Conservation (phyloP, 2,113 vertebrate genomes). For the Camelus bactrianus region DNA sequence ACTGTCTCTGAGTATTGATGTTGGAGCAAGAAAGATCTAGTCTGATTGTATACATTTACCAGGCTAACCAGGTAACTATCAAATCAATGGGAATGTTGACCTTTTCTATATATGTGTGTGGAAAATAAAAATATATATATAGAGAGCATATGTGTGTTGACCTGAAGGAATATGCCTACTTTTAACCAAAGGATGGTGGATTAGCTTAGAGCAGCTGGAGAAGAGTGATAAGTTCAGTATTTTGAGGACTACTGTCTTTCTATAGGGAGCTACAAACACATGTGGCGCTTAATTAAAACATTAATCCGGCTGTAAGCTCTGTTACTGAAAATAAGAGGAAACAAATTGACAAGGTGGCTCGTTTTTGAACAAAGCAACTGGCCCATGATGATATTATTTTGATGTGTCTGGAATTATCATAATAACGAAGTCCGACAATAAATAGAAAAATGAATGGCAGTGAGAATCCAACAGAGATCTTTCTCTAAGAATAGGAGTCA, state of each 20-base stretch:
- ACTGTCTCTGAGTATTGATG: neutral
- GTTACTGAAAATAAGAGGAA: conserved; percentile 72
- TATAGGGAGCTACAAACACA: conserved; percentile 47
- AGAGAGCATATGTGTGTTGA: conserved; percentile 13
- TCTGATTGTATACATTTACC: conserved; percentile 47
- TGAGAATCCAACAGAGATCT: conserved; percentile 80
- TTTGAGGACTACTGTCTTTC: conserved; percentile 66
- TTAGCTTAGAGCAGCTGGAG: conserved; percentile 36
- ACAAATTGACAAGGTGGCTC: conserved; percentile 73
- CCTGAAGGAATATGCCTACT: conserved; percentile 45
- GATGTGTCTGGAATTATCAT: conserved; percentile 79
- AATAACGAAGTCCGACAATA: conserved; percentile 80
- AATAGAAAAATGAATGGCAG: conserved; percentile 80
- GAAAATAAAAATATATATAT: neutral
- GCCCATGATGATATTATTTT: conserved; percentile 80
- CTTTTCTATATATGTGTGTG: neutral
- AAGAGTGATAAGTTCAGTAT: conserved; percentile 62
- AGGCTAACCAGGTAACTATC: conserved; percentile 49
- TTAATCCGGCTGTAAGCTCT: conserved; percentile 61
- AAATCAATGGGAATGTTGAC: conserved; percentile 34
- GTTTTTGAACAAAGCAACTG: conserved; percentile 76
- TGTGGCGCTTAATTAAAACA: conserved; percentile 75
- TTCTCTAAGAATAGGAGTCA: conserved; percentile 78
- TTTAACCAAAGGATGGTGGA: conserved; percentile 28
- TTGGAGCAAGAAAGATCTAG: conserved; percentile 30